Base-by-base conservation (phyloP, 2,888 invertebrate genomes). In the Nesidiocoris tenuis region DNA sequence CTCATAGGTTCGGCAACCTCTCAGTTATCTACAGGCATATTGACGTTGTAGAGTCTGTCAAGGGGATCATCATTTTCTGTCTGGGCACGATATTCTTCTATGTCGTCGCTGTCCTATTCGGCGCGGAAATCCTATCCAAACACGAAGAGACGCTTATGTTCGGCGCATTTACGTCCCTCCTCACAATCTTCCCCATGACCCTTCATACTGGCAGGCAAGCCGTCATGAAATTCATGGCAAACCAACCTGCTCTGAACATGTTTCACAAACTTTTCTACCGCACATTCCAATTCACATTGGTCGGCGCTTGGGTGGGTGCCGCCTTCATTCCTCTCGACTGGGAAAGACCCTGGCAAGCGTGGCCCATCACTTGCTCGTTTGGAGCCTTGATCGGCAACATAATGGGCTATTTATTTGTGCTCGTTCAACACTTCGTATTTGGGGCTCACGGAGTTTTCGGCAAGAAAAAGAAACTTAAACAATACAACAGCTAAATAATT, bases 281-380 rank as follows among this genome's bases (percentile, higher is more conserved):
- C 16, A 87, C 87, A 80, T 85, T 88, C 2, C 81, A 87, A 75
- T 81, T 87, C 74, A 88, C 90, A 0, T 82, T 93, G 12, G 83
- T 91, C 39, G 95, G 95, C 1, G 89, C 93, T 2, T 95, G 95
- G 94, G 81, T 92, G 0, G 94, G 95, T 3, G 93, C 94, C 1
- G 87, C 92, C 75, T 91, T 92, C 0, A 92, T 96, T 79, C 95
- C 96, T 0, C 84, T 96, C 39, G 96, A 96, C 83, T 96, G 96
- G 96, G 92, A 95, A 83, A 87, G 90, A 65, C 91, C 92, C 0
- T 96, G 95, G 94, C 95, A 95, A 85, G 88, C 84, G 76, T 91
- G 91, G 91, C 91, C 91, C 0, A 88, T 91, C 80, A 89, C 91
- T 0, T 91, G 91, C 81, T 87, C 88, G 77, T 84, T 88, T 0